Evolutionary conservation across 2,888 invertebrate genomes (phyloP), one percentile per base, ranked within the genome.

Genomic region (Sesia bembeciformis): DNA sequence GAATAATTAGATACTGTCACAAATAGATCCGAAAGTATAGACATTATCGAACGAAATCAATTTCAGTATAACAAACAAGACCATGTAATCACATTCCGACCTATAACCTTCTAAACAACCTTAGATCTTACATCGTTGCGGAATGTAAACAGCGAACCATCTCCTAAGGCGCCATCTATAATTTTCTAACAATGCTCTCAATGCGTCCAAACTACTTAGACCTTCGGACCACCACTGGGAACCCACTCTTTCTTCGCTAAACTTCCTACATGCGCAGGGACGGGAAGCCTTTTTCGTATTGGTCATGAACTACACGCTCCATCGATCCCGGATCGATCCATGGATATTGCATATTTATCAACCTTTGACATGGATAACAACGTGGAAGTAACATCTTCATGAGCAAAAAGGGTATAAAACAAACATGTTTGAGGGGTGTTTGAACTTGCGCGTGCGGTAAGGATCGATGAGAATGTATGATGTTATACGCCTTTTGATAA

Each of bases 341-440:
- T 66, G 82, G 82, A 80, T 87, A 87, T 85, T 88, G 88, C 88
- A 88, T 88, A 87, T 88, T 88, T 89, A 88, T 86, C 88, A 89
- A 89, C 88, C 88, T 89, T 85, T 88, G 88, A 89, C 88, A 88
- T 78, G 81, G 70, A 78, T 84, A 86, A 85, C 84, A 75, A 86
- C 83, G 78, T 81, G 74, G 76, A 81, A 78, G 83, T 85, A 82
- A 87, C 87, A 83, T 88, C 88, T 88, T 86, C 87, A 86, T 88
- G 74, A 67, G 61, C 63, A 64, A 66, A 73, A 72, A 72, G 72
- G 73, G 66, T 68, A 63, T 60, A 79, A 83, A 83, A 80, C 83
- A 84, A 87, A 86, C 79, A 85, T 78, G 75, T 72, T 74, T 23
- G 23, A 69, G 66, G 66, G 68, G 70, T 76, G 67, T 74, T 72